These are phyloP conservation scores for Elgaria multicarinata DNA, from an alignment of 2,113 vertebrate species.

Conservation along the genomic window DNA sequence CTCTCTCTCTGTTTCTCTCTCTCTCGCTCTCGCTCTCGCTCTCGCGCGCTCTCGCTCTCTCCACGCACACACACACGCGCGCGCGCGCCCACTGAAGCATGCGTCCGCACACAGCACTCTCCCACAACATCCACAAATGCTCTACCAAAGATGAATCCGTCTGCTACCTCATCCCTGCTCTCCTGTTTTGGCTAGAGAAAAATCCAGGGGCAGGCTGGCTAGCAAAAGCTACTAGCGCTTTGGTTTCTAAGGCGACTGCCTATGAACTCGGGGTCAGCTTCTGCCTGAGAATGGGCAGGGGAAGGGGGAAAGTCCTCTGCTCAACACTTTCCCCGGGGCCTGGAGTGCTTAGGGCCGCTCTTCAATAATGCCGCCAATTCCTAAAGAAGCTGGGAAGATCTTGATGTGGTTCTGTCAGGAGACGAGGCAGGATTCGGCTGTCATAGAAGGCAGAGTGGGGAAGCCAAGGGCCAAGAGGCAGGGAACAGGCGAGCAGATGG, in stretches of 20 bases:
- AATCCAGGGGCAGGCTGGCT: not conserved
- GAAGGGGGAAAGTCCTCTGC: not conserved
- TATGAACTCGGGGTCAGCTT: not conserved
- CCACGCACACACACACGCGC: too few relatives aligned
- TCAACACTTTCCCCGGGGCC: too few relatives aligned
- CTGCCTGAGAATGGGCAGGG: not conserved
- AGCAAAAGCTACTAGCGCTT: not conserved
- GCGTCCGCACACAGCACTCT: not conserved
- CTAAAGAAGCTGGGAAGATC: too few relatives aligned
- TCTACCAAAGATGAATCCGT: not conserved
- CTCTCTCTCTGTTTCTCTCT: not conserved
- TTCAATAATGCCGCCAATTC: too few relatives aligned
- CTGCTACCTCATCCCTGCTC: not conserved
- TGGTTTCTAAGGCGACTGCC: not conserved
- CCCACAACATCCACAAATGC: not conserved
- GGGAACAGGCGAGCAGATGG: not conserved
- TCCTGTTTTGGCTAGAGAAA: not conserved
- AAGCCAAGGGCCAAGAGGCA: not conserved
- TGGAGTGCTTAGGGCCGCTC: too few relatives aligned
- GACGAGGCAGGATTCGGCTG: too few relatives aligned
- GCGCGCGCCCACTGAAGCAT: not conserved
- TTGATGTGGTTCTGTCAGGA: too few relatives aligned
- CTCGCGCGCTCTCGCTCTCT: too few relatives aligned
- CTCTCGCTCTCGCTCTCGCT: not conserved
- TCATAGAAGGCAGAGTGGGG: not conserved